These are phyloP conservation scores for Paralichthys olivaceus DNA, from an alignment of 2,113 vertebrate genomes.

Conservation along the genomic window DNA sequence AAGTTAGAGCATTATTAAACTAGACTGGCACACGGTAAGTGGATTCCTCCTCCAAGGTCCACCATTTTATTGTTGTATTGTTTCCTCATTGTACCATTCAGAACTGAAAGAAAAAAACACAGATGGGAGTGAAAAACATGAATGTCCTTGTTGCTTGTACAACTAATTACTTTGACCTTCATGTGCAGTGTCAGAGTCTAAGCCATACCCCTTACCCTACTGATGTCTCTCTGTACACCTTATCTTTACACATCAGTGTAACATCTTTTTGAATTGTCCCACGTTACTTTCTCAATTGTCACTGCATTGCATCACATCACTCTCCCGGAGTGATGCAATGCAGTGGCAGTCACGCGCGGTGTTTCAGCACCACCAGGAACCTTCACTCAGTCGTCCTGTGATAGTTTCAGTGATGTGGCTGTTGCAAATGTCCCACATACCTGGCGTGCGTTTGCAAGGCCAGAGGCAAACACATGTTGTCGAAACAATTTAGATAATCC, in stretches of 20 bases:
- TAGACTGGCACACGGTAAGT: no score
- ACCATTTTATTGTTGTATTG: no score
- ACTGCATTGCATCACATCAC: slow-evolving; percentile 41
- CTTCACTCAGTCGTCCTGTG: background rate
- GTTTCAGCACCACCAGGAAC: background rate
- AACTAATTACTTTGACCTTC: background rate
- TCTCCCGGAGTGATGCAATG: slow-evolving; percentile 32
- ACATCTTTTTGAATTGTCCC: background rate
- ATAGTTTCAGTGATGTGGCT: slow-evolving; percentile 27
- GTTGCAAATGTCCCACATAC: slow-evolving; percentile 34
- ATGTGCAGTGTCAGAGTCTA: background rate
- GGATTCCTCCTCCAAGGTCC: background rate
- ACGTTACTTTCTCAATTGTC: slow-evolving; percentile 20
- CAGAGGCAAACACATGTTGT: slow-evolving; percentile 18
- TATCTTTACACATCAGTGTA: background rate
- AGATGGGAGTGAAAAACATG: background rate
- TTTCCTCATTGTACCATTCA: no score
- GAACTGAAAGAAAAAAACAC: background rate
- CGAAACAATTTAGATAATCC: slow-evolving; percentile 65
- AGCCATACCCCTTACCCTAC: background rate
- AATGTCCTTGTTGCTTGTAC: background rate
- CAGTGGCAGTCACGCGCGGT: slow-evolving; percentile 25
- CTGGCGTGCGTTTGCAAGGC: slow-evolving; percentile 22
- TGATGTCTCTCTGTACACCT: background rate
- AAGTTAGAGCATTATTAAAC: no score